Evolutionary conservation across 1,140 invertebrate species (phyloP), one percentile per base, ranked within the genome.

Genomic region (Pseudomyrmex pallidus): DNA sequence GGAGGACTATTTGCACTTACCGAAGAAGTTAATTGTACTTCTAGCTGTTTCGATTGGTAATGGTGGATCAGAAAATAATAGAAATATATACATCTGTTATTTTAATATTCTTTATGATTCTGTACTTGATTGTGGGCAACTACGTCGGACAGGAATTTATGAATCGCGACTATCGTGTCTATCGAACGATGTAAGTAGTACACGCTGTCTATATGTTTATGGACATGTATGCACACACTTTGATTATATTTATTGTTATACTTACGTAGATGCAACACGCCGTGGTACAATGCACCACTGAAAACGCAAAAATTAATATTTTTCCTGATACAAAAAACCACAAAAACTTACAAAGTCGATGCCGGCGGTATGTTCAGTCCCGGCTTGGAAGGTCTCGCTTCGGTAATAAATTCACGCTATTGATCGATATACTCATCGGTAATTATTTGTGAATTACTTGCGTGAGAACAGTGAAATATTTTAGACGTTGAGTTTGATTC

Each of bases 291-390:
- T 35, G 25, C 25, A 4, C 46, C 78, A 1, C 52, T 82, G 17
- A 61, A 72, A 44, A 63, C 22, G 7, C 66, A 82, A 63, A 82
- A 74, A 44, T 54, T 82, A 12, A 62, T 82, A 46, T 13, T 54
- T 1, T 62, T 74, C 3, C n/a, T 82, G 12, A 62, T 73, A 17
- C 68, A 62, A 20, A 82, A 74, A 17, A 74, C 67, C 22, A 72
- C 57, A 20, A 82, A 54, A 52, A 35, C 46, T 54, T 82, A 74
- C 17, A 74, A 61, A 52, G 59, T 74, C n/a, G 68, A 73, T 20
- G 68, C 68, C 8, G 78, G 46, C 63, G 68, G 78, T 52, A 46
- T 82, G 22, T 82, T 82, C 46, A 44, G 2, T 72, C 67, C 68
- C 2, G 61, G 56, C 12, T 62, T 62, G n/a, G 68, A 82, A 72